Evolutionary conservation across 2,888 invertebrate species (phyloP).

Genomic region (Anaspis maculata): DNA sequence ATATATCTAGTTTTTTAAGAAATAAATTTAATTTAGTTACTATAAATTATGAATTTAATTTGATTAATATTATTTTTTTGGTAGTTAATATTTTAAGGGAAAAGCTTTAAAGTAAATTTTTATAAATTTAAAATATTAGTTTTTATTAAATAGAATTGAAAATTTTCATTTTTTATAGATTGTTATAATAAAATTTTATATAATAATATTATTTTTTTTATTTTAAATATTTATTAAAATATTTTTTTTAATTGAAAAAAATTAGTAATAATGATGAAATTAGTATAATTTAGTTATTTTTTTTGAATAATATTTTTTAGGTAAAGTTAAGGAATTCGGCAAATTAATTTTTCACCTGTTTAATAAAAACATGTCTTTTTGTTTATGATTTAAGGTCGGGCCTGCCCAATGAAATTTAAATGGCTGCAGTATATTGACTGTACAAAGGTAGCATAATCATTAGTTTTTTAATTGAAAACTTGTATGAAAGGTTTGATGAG

Average conservation of each 20-base stretch:
- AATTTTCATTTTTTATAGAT: conserved; percentile 47
- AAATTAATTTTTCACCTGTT: conserved; percentile 60
- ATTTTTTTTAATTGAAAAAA: conserved; percentile 38
- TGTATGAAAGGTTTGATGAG: conserved; percentile 67
- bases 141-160: conserved; percentile 43
- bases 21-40: conserved; percentile 8
- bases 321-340: conserved; percentile 49
- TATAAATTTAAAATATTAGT: too few species aligned
- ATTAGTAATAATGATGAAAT: conserved; percentile 52
- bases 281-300: conserved; percentile 46
- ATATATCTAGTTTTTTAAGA: conserved; percentile 59
- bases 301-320: conserved; percentile 25
- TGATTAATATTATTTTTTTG: conserved; percentile 3
- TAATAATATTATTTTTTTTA: conserved; percentile 42
- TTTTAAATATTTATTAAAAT: conserved; percentile 42
- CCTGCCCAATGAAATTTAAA: conserved; percentile 70
- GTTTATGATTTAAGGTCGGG: conserved; percentile 54
- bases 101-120: conserved; percentile 14
- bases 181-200: conserved; percentile 44
- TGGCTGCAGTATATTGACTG: conserved; percentile 72
- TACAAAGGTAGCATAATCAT: conserved; percentile 76
- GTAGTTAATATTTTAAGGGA: conserved; percentile 10
- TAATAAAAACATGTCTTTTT: conserved; percentile 71
- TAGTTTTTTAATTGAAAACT: conserved; percentile 74
- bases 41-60: conserved; percentile 6